Percentiles rank a stretch among this genome's conserved stretches.
phyloP scores from a whole-genome alignment of 1,140 invertebrate species.

The Apocrypta bakeri region DNA sequence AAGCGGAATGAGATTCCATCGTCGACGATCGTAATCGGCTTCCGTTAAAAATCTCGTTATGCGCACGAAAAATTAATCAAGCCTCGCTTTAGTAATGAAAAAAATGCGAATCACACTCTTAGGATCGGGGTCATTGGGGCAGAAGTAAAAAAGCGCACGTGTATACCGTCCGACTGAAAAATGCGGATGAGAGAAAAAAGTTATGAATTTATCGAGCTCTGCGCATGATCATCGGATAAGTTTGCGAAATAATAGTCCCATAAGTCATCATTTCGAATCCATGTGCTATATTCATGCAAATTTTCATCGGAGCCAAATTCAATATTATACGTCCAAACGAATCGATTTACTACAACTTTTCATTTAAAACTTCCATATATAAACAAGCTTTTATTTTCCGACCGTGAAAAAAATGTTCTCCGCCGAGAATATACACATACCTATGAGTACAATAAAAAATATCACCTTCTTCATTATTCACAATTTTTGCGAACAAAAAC shows the following conservation, averaged over 20 bases:
- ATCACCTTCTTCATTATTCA: too few relatives aligned
- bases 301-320: neutral
- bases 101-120: neutral
- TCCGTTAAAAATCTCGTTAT: slow-evolving; percentile 18
- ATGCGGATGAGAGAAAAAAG: neutral
- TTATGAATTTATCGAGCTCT: neutral
- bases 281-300: neutral
- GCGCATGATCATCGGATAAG: too few relatives aligned
- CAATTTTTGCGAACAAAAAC: too few relatives aligned
- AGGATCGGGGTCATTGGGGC: neutral
- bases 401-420: too few relatives aligned
- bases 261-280: neutral
- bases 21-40: neutral
- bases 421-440: too few relatives aligned
- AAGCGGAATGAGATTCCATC: neutral
- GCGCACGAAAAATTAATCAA: neutral
- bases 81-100: neutral
- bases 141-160: too few relatives aligned
- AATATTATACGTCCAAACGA: neutral
- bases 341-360: neutral
- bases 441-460: too few relatives aligned
- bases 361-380: neutral
- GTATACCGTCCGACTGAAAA: too few relatives aligned
- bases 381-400: too few relatives aligned
- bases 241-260: neutral